Base-by-base conservation (phyloP, 2,797 vertebrate species). In the Rhynchonycteris naso region DNA sequence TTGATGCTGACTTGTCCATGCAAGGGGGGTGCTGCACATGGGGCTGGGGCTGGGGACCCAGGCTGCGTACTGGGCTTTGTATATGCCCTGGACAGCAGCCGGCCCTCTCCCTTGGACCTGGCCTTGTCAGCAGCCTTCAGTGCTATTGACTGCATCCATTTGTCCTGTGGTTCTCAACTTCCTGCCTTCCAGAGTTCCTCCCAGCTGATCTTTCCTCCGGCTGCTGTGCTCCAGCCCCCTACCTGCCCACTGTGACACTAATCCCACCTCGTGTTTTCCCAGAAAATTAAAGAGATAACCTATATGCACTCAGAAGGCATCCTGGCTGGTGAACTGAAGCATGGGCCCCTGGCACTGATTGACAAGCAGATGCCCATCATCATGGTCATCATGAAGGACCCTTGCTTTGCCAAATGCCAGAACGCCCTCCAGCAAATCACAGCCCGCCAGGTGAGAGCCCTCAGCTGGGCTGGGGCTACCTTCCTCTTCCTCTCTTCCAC, bases 241-340 rank as follows among this genome's bases (percentile, higher is more conserved):
- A 0, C 56, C 54, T 80, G 5, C 50, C 61, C 26, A n/a, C 6
- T 3, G 50, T 93, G 38, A 85, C 66, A 14, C 21, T 18, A 22
- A 68, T 43, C 38, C 68, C 1, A 7, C 59, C 43, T 91, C 65
- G 0, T 95, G 52, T 95, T 56, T 91, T n/a, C 38, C 14, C 75
- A 99, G 99, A 99, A 99, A 99, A 99, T 99, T 93, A 99, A 99
- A 98, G 99, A 99, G 98, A 99, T 99, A 97, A 99, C 99, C 3
- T 99, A 99, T 95, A 99, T 99, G 99, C 99, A 99, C 97, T 99
- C 99, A 0, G 99, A 99, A 98, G 99, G 99, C 58, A 99, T 99
- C 98, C 96, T 99, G 97, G 99, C 99, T 1, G 99, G 99, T 30
- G 99, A 99, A 97, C 98, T 99, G 98, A 99, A 99, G 97, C 99